Base-by-base conservation (phyloP, 2,797 vertebrate species). In the Agapornis canus region DNA sequence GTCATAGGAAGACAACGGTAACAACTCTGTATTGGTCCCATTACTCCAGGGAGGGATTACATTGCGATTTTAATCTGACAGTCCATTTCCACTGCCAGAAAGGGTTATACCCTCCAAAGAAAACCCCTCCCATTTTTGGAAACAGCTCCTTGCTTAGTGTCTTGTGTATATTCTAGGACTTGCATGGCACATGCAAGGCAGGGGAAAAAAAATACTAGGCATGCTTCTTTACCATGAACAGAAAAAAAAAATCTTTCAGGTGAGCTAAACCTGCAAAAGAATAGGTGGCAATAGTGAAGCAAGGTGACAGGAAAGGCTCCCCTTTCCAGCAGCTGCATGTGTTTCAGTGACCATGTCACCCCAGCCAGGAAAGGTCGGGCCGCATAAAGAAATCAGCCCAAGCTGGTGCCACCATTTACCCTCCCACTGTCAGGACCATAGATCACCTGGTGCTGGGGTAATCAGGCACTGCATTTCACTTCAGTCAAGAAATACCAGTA, bases 351-450 rank as follows among this genome's bases (percentile, higher is more conserved):
- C 37, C 16, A 16, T 1, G 78, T 5, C 1, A 6, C 29, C 10
- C 21, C 26, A 63, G 35, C 13, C 3, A 3, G 23, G 20, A 81
- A 73, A 75, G 26, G 32, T 0, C 77, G n/a, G 14, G 47, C 35
- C 61, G 42, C 11, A 64, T 35, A 12, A 7, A 61, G 21, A 69
- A 27, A 39, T 80, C 39, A 82, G 54, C 26, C 60, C 71, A 77
- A n/a, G 29, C 1, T 66, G 23, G 51, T 77, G 42, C 18, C 79
- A 54, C 21, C 3, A 4, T 26, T 72, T 63, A 40, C 17, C 12
- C 19, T 59, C 35, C 14, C 1, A 0, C n/a, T 57, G 26, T 6
- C 17, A 82, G 23, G 3, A 61, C 39, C 0, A 1, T 0, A 47
- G 8, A 57, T 49, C 19, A 54, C 18, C 45, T 35, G 25, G 26